Percentiles rank a stretch among this genome's conserved stretches.
Evolutionary conservation across 2,113 vertebrate species (phyloP).

Genomic region (Macaca mulatta): DNA sequence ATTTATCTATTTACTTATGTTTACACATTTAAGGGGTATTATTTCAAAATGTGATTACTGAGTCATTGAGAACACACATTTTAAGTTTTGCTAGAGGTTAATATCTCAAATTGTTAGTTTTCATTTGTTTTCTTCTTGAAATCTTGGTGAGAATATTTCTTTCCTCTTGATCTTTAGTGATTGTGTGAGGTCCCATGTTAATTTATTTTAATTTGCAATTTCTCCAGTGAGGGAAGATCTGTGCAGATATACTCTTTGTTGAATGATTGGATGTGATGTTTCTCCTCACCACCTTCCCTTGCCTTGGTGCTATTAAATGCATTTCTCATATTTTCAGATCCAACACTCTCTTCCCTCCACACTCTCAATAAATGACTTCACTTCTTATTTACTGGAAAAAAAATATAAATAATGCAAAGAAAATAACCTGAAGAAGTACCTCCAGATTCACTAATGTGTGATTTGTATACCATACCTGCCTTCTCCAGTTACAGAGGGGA

Average conservation of each 20-base stretch:
- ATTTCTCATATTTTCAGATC: conserved; percentile 1
- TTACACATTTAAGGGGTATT: background rate
- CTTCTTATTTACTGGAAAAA: background rate
- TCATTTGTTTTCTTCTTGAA: conserved; percentile 26
- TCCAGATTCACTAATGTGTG: background rate
- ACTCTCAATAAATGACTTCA: background rate
- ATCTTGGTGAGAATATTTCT: background rate
- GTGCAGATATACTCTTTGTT: background rate
- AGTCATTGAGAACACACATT: background rate
- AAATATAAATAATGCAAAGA: background rate
- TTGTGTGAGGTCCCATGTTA: background rate
- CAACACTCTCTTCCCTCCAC: background rate
- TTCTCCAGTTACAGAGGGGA: background rate
- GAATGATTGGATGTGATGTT: background rate
- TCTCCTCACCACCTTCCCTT: background rate
- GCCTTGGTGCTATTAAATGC: background rate
- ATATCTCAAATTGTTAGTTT: background rate
- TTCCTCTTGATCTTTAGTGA: background rate
- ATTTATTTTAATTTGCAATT: conserved; percentile 41
- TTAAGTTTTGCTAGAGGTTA: background rate
- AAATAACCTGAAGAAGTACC: background rate
- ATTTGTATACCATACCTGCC: background rate
- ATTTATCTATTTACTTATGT: conserved; percentile 6
- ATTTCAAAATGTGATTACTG: background rate
- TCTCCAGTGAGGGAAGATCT: background rate